Evolutionary conservation across 2,113 vertebrate species (phyloP).

Genomic region (Sorex fumeus): DNA sequence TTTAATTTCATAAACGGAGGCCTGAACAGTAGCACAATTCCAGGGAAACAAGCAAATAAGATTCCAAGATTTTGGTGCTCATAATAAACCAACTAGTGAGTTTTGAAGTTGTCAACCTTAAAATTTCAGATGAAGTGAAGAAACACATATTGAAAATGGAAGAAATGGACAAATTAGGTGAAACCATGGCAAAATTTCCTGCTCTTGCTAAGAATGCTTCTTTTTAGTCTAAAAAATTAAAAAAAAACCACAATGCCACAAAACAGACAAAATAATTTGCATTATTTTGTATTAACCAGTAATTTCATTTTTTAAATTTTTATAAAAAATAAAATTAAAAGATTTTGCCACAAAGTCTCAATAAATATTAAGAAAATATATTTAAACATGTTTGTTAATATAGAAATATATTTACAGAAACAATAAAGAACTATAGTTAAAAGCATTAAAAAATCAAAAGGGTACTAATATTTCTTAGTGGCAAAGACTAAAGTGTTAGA

Average conservation of each 20-base stretch:
- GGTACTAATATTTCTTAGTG: background rate
- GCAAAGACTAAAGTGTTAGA: too few species aligned
- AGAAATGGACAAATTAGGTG: background rate
- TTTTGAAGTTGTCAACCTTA: conserved; percentile 30
- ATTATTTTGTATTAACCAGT: background rate
- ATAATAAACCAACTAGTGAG: conserved; percentile 65
- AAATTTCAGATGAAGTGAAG: conserved; percentile 50
- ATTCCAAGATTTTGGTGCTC: background rate
- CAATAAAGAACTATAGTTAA: background rate
- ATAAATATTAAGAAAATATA: background rate
- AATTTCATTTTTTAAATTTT: conserved; percentile 11
- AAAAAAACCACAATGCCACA: background rate
- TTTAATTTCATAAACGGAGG: conserved; percentile 13
- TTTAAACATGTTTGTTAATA: background rate
- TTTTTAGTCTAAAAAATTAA: background rate
- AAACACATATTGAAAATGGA: conserved; percentile 31
- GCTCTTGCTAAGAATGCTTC: background rate
- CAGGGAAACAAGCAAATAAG: conserved; percentile 19
- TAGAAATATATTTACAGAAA: conserved; percentile 20
- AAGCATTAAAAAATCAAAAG: background rate
- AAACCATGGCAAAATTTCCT: background rate
- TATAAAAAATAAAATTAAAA: conserved; percentile 1
- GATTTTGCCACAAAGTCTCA: background rate
- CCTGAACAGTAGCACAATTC: background rate
- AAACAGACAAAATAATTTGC: background rate